These are phyloP conservation scores for Andrena fulva DNA, from an alignment of 2,888 invertebrate species.

Conservation along the genomic window DNA sequence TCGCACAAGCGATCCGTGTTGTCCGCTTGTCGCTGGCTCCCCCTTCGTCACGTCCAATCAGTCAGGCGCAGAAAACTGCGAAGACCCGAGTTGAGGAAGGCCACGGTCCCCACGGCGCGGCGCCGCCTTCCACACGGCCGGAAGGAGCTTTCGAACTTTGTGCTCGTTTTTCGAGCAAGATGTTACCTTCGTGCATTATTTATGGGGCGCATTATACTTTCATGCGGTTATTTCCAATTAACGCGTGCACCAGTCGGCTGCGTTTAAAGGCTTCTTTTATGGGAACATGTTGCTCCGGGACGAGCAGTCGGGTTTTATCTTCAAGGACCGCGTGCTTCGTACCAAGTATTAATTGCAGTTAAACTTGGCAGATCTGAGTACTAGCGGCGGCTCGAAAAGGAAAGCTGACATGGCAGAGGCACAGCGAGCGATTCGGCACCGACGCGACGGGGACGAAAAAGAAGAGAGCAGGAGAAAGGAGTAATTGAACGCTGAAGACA, in stretches of 20 bases:
- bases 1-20: constrained; percentile 55
- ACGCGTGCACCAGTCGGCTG: constrained; percentile 18
- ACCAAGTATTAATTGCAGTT: too few species aligned
- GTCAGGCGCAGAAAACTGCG: constrained; percentile 47
- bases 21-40: constrained; percentile 34
- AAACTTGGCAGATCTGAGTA: too few species aligned
- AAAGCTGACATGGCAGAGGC: too few species aligned
- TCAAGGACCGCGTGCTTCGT: too few species aligned
- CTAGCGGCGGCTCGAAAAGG: too few species aligned
- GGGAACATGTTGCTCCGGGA: constrained; percentile 21
- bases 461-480: not conserved
- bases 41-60: constrained; percentile 68
- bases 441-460: not conserved
- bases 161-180: constrained; percentile 29
- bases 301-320: constrained; percentile 7
- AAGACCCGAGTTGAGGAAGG: constrained; percentile 51
- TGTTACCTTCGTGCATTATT: constrained; percentile 32
- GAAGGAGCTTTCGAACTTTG: constrained; percentile 6
- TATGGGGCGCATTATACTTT: constrained; percentile 27
- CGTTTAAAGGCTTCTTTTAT: constrained; percentile 23
- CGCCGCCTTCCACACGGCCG: not conserved
- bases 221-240: constrained; percentile 33
- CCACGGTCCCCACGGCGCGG: constrained; percentile 52
- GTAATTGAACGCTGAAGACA: not conserved
- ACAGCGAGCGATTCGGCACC: not conserved